Percentiles rank a stretch among this genome's conserved stretches.
Evolutionary conservation across 2,797 vertebrate genomes (phyloP).

Genomic region (Chloroceryle inda): DNA sequence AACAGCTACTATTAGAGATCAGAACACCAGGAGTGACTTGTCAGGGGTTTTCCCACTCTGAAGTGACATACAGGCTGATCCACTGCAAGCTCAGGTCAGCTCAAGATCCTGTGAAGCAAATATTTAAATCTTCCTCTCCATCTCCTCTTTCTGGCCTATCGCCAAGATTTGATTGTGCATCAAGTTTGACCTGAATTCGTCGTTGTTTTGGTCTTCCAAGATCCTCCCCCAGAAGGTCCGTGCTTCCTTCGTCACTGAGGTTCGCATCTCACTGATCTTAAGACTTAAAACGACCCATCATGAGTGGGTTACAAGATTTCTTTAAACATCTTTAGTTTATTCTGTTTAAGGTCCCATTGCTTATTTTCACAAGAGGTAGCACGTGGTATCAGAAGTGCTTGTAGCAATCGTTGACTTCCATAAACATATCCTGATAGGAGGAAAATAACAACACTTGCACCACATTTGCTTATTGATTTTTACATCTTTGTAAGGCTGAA

Average conservation of each 20-base stretch:
- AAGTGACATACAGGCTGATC: not conserved
- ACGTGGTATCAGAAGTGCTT: not conserved
- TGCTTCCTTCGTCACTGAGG: not conserved
- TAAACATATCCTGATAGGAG: not conserved
- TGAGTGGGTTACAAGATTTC: conserved; percentile 14
- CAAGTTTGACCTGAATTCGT: not conserved
- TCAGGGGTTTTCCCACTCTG: not conserved
- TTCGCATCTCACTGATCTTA: not conserved
- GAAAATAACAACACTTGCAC: not conserved
- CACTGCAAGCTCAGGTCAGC: not conserved
- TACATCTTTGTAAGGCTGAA: not conserved
- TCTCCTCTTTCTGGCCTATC: not conserved
- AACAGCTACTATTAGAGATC: not conserved
- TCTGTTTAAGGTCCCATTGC: not conserved
- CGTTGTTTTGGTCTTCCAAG: not conserved
- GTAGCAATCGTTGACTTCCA: not conserved
- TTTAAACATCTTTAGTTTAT: not conserved
- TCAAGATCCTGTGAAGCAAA: not conserved
- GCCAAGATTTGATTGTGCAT: not conserved
- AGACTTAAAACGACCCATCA: not conserved
- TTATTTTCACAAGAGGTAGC: not conserved
- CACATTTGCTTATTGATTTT: not conserved
- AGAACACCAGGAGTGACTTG: not conserved
- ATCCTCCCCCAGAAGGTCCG: not conserved
- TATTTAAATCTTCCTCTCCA: not conserved